A percentile compares a stretch with the other conserved stretches of the same genome.
Conservation (phyloP, 1,140 invertebrate genomes). For the Drosophila cardini region DNA sequence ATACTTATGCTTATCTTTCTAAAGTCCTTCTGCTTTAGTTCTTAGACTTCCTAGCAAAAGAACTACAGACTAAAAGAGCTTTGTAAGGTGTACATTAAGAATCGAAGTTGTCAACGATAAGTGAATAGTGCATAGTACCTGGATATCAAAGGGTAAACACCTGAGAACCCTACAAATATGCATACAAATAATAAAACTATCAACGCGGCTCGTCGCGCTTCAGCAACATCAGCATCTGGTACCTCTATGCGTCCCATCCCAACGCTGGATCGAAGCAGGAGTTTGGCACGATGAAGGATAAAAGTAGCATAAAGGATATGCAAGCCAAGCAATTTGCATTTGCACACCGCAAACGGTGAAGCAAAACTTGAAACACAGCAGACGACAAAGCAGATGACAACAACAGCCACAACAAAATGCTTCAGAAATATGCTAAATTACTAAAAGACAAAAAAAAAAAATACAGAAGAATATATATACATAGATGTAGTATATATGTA, state of each 20-base stretch:
- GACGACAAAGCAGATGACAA: constrained; percentile 56
- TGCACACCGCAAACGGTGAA: constrained; percentile 79
- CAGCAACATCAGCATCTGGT: constrained; percentile 59
- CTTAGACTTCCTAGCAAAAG: too few species aligned
- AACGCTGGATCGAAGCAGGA: neutral
- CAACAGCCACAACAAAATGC: constrained; percentile 58
- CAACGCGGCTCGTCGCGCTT: constrained; percentile 69
- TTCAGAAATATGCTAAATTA: constrained; percentile 80
- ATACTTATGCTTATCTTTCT: too few species aligned
- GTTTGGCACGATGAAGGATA: neutral
- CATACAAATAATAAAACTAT: constrained; percentile 69
- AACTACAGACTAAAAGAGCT: too few species aligned
- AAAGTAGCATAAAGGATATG: constrained; percentile 58
- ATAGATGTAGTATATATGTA: constrained; percentile 39
- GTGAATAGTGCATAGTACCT: too few species aligned
- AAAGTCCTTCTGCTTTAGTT: too few species aligned
- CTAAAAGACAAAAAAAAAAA: constrained; percentile 74
- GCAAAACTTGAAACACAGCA: constrained; percentile 71
- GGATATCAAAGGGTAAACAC: constrained; percentile 31
- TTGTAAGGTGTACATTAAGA: too few species aligned
- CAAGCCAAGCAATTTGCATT: constrained; percentile 80
- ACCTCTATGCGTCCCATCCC: constrained; percentile 15
- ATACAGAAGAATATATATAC: constrained; percentile 25
- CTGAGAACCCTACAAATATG: constrained; percentile 38
- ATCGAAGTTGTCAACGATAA: too few species aligned